These are phyloP conservation scores for Chiloscyllium plagiosum DNA, from an alignment of 2,113 vertebrate genomes.

Conservation along the genomic window DNA sequence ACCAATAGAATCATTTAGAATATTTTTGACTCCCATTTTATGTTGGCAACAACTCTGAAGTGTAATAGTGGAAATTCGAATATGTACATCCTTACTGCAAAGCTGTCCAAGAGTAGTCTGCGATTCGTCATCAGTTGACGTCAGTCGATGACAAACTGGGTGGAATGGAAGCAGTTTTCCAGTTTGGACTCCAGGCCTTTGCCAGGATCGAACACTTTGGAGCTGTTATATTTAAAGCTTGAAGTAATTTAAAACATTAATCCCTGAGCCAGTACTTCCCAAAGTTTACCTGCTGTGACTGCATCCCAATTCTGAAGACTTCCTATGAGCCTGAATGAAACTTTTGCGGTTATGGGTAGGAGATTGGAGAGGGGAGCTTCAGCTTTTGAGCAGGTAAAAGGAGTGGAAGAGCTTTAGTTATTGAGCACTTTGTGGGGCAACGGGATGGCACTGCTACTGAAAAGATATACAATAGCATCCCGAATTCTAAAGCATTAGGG, in stretches of 20 bases:
- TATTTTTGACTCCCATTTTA: neutral
- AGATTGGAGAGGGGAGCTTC: no score
- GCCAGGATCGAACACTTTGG: neutral
- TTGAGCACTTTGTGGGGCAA: no score
- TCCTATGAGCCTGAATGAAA: neutral
- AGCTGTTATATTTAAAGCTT: neutral
- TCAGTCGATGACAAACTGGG: neutral
- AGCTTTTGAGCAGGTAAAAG: no score
- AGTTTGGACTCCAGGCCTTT: neutral
- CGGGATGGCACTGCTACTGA: neutral
- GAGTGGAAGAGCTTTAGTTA: no score
- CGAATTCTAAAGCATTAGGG: neutral
- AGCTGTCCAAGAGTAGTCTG: neutral
- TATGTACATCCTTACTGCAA: neutral
- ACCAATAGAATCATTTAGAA: neutral
- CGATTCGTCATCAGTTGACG: neutral
- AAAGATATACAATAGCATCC: neutral
- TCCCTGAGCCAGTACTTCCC: neutral
- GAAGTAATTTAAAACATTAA: neutral
- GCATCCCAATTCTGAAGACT: neutral
- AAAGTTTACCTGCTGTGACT: neutral
- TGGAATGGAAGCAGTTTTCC: neutral
- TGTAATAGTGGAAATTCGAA: neutral
- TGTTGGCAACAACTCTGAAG: neutral
- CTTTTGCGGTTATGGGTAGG: neutral